Percentiles rank a stretch among this genome's conserved stretches.
Conservation (phyloP, 2,797 vertebrate genomes). For the Myiotriccus ornatus region DNA sequence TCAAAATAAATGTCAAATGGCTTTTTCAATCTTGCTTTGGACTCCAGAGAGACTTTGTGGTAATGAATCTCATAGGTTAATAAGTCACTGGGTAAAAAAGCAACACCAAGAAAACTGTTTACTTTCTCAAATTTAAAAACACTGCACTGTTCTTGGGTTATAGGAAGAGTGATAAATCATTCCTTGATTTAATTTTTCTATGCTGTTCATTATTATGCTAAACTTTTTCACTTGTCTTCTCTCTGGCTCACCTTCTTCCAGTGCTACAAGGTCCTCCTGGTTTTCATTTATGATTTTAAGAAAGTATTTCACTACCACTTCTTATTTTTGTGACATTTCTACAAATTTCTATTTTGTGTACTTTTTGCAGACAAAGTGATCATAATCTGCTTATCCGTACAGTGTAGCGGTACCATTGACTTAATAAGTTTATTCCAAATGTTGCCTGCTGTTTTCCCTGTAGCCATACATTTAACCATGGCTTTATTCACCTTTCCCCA, state of each 20-base stretch:
- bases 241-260: neutral
- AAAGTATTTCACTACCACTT: neutral
- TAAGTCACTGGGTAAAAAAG: constrained; percentile 7
- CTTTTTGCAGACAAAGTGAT: neutral
- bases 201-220: neutral
- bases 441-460: neutral
- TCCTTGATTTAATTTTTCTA: neutral
- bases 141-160: neutral
- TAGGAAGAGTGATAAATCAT: constrained; percentile 9
- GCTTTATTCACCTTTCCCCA: neutral
- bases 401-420: neutral
- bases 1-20: constrained; percentile 28
- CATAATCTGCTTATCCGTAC: neutral
- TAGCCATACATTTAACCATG: neutral
- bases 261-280: neutral
- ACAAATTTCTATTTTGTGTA: neutral
- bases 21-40: constrained; percentile 29
- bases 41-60: neutral
- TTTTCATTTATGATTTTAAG: neutral
- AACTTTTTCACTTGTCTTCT: neutral
- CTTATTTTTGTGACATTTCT: neutral
- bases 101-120: constrained; percentile 12
- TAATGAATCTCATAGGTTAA: constrained; percentile 1
- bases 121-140: constrained; percentile 20
- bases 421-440: neutral